Conservation (phyloP, 2,113 vertebrate genomes). For the Hystrix brachyura region DNA sequence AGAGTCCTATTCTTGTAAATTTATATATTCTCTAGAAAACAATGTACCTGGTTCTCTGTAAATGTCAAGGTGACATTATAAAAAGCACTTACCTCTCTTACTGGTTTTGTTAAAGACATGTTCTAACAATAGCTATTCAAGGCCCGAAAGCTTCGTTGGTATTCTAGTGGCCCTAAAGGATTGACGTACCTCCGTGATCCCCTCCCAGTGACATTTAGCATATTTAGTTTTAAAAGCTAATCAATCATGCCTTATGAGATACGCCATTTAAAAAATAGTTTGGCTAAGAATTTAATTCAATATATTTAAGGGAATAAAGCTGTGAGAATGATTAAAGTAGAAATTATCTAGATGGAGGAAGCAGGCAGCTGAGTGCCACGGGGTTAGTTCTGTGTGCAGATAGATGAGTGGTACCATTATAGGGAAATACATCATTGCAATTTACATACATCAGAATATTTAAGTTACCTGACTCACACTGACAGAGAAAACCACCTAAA, state of each 20-base stretch:
- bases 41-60: background rate
- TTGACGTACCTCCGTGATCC: background rate
- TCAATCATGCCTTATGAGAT: constrained; percentile 64
- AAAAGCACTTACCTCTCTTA: background rate
- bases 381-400: constrained; percentile 62
- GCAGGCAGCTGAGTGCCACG: constrained; percentile 47
- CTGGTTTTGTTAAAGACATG: background rate
- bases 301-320: constrained; percentile 74
- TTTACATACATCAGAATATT: constrained; percentile 76
- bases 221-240: constrained; percentile 63
- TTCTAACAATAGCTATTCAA: constrained; percentile 21
- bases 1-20: constrained; percentile 51
- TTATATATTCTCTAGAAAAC: background rate
- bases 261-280: constrained; percentile 71
- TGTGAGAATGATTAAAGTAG: constrained; percentile 72
- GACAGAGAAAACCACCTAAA: constrained; percentile 50
- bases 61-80: background rate
- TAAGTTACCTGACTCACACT: background rate
- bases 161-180: background rate
- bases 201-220: constrained; percentile 41
- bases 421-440: constrained; percentile 64
- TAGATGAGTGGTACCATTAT: constrained; percentile 37
- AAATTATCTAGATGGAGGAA: constrained; percentile 68
- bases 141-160: background rate
- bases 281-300: constrained; percentile 71